phyloP scores from a whole-genome alignment of 2,888 invertebrate genomes.

The Cheilosia scutellata region DNA sequence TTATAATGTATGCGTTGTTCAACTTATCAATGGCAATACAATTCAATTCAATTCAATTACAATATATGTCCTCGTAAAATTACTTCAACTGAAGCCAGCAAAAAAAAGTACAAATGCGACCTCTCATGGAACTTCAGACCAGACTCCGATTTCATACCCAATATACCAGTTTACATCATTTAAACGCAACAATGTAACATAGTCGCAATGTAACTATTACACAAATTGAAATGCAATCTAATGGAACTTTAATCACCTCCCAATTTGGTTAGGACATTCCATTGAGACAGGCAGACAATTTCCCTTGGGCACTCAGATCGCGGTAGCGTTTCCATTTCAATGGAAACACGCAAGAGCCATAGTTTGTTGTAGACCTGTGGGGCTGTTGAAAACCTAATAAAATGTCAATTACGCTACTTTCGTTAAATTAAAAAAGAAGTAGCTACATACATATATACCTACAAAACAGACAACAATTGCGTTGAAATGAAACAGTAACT shows the following conservation, averaged over 20 bases:
- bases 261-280: slow-evolving; percentile 63
- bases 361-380: not conserved
- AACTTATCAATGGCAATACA: too few species aligned
- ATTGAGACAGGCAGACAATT: slow-evolving; percentile 42
- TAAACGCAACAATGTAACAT: slow-evolving; percentile 9
- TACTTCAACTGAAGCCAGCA: not conserved
- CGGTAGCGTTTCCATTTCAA: slow-evolving; percentile 40
- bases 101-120: not conserved
- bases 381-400: slow-evolving; percentile 54
- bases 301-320: slow-evolving; percentile 20
- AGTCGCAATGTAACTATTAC: slow-evolving; percentile 11
- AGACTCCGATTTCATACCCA: not conserved
- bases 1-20: too few species aligned
- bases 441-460: slow-evolving; percentile 3
- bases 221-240: slow-evolving; percentile 55
- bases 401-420: slow-evolving; percentile 68
- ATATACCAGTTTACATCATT: not conserved
- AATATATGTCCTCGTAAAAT: too few species aligned
- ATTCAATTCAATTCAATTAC: too few species aligned
- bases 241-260: slow-evolving; percentile 68
- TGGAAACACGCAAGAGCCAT: slow-evolving; percentile 40
- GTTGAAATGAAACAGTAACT: slow-evolving; percentile 21
- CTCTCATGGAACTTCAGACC: not conserved
- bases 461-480: slow-evolving; percentile 42
- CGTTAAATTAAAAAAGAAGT: slow-evolving; percentile 34